Evolutionary conservation across 2,888 invertebrate genomes (phyloP).

Genomic region (Acanthoscelides obtectus): DNA sequence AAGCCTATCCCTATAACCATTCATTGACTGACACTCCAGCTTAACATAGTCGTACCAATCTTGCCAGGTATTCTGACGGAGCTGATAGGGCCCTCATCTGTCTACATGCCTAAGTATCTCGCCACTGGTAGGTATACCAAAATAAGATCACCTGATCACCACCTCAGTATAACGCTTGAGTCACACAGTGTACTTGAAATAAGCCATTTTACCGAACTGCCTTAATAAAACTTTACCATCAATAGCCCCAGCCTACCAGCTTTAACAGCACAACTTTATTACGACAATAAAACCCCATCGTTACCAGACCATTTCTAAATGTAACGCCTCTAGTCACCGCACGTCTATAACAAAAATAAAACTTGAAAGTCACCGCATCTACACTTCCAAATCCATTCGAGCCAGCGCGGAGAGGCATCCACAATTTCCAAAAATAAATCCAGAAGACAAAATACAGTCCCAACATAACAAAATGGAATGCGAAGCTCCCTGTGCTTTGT

Average conservation of each 20-base stretch:
- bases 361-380: background rate
- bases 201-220: background rate
- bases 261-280: background rate
- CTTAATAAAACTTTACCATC: background rate
- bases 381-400: background rate
- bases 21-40: no score
- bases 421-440: conserved; percentile 29
- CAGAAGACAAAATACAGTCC: conserved; percentile 20
- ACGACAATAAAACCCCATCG: background rate
- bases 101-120: background rate
- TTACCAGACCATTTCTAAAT: background rate
- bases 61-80: no score
- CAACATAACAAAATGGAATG: conserved; percentile 43
- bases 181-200: background rate
- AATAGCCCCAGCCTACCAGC: background rate
- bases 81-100: no score
- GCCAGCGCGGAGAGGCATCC: background rate
- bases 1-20: no score
- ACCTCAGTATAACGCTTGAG: background rate
- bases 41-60: no score
- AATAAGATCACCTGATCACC: background rate
- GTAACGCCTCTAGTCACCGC: background rate
- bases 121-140: background rate
- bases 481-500: conserved; percentile 28
- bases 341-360: background rate